Conservation (phyloP, 2,888 invertebrate genomes). For the Drosophila lacicola region DNA sequence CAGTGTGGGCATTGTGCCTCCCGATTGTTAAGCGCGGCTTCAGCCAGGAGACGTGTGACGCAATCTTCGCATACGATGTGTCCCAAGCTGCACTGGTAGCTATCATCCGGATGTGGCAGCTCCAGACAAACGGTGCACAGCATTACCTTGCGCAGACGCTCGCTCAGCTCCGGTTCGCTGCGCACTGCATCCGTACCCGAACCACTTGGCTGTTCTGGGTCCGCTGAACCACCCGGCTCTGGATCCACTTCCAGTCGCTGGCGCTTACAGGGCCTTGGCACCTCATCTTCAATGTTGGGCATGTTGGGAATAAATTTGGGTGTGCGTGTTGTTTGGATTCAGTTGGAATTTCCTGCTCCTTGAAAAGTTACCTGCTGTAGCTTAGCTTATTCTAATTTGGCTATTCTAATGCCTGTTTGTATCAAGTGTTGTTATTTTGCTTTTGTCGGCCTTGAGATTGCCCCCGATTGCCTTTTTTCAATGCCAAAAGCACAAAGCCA, state of each 20-base stretch:
- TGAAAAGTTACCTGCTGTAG: neutral
- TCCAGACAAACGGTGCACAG: constrained; percentile 52
- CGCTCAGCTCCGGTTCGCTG: constrained; percentile 23
- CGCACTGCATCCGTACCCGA: neutral
- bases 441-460: constrained; percentile 4
- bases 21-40: constrained; percentile 13
- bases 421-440: constrained; percentile 9
- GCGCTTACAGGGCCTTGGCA: constrained; percentile 4
- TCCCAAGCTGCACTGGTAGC: constrained; percentile 48
- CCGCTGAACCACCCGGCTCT: neutral
- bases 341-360: neutral
- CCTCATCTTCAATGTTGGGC: neutral
- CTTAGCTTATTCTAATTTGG: neutral
- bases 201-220: neutral
- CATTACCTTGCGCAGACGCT: constrained; percentile 48
- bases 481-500: neutral
- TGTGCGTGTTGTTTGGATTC: neutral
- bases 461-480: neutral
- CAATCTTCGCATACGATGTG: constrained; percentile 55
- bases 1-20: constrained; percentile 45
- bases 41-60: constrained; percentile 41
- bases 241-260: neutral
- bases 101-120: constrained; percentile 46
- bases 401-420: constrained; percentile 2
- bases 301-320: constrained; percentile 2